phyloP scores from a whole-genome alignment of 2,888 invertebrate genomes.

The Diplolepis rosae region DNA sequence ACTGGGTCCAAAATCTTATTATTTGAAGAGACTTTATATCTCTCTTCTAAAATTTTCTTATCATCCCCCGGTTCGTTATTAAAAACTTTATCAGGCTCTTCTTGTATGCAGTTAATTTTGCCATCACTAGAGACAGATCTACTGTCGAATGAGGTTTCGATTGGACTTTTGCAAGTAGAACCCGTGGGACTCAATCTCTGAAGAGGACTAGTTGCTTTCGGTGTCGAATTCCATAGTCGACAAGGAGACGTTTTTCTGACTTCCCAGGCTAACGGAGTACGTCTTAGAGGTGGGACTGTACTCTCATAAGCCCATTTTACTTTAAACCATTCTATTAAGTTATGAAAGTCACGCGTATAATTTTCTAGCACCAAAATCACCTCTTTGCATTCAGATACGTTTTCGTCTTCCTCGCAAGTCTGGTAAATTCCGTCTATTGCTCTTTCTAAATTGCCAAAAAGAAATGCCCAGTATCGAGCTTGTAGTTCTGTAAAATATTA shows the following conservation, averaged over 20 bases:
- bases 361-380: conserved; percentile 95
- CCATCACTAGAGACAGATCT: conserved; percentile 26
- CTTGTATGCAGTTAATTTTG: conserved; percentile 51
- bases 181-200: conserved; percentile 67
- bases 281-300: conserved; percentile 87
- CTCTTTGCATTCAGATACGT: conserved; percentile 95
- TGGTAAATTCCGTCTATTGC: conserved; percentile 97
- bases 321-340: conserved; percentile 94
- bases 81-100: conserved; percentile 62
- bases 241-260: conserved; percentile 87
- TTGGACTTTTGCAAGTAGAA: conserved; percentile 61
- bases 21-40: conserved; percentile 52
- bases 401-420: conserved; percentile 96
- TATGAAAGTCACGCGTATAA: conserved; percentile 94
- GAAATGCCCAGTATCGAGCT: conserved; percentile 95
- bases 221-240: conserved; percentile 65
- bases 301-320: conserved; percentile 96
- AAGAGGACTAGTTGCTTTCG: conserved; percentile 72
- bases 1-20: conserved; percentile 52
- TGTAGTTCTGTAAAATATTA: conserved; percentile 81
- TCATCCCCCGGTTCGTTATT: conserved; percentile 58
- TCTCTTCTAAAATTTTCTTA: conserved; percentile 55
- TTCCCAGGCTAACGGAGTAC: conserved; percentile 96
- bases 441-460: conserved; percentile 94
- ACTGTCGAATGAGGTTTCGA: conserved; percentile 62